Evolutionary conservation across 2,113 vertebrate species (phyloP).

Genomic region (Pholis gunnellus): DNA sequence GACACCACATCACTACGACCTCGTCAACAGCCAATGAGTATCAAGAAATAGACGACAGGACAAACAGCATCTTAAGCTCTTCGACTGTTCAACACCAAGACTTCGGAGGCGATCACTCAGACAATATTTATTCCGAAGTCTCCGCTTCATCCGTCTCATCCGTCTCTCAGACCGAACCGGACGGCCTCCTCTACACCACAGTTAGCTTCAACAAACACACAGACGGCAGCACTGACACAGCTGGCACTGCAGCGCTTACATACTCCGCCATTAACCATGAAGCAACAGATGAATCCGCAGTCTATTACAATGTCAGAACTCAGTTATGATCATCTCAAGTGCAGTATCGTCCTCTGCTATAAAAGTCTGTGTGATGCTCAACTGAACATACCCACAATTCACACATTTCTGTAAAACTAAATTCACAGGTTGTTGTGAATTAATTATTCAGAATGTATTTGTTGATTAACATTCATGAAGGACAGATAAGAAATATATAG

Average conservation of each 20-base stretch:
- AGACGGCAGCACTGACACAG: not conserved
- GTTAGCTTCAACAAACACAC: slow-evolving; percentile 41
- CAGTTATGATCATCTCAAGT: not conserved
- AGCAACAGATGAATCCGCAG: not conserved
- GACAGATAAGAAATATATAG: not conserved
- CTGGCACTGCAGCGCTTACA: not conserved
- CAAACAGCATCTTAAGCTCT: not conserved
- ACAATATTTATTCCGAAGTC: slow-evolving; percentile 13
- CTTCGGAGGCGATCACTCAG: not conserved
- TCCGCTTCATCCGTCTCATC: not conserved
- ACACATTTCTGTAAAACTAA: not conserved
- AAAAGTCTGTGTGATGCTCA: not conserved
- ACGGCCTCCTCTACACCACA: slow-evolving; percentile 50
- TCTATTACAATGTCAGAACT: slow-evolving; percentile 17
- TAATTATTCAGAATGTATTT: not conserved
- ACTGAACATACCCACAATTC: not conserved
- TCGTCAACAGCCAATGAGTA: not conserved
- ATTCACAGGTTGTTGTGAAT: slow-evolving; percentile 7
- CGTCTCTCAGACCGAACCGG: slow-evolving; percentile 6
- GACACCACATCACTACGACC: not conserved
- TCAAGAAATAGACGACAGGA: not conserved
- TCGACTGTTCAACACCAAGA: not conserved
- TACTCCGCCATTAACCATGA: slow-evolving; percentile 28
- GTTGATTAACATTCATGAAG: not conserved
- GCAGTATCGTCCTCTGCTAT: not conserved